These are phyloP conservation scores for Lithophane ornitopus DNA, from an alignment of 2,888 invertebrate species.

Conservation along the genomic window DNA sequence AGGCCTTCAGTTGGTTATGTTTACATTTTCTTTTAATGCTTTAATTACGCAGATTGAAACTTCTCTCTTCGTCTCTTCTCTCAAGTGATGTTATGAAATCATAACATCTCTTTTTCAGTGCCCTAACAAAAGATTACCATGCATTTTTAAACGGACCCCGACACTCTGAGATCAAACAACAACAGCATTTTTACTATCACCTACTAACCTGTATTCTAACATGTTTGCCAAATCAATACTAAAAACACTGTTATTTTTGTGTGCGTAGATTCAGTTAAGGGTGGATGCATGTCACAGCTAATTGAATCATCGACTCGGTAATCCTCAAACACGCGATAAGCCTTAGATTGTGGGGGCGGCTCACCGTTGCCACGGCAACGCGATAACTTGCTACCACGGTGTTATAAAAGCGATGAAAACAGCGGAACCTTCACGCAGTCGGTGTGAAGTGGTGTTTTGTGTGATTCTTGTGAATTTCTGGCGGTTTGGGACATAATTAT, in stretches of 20 bases:
- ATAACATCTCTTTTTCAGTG: background rate
- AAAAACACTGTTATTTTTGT: constrained; percentile 1
- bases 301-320: constrained; percentile 60
- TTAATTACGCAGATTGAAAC: background rate
- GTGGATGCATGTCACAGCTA: constrained; percentile 48
- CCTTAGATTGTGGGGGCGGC: constrained; percentile 61
- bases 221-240: constrained; percentile 10
- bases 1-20: background rate
- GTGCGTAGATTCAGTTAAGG: constrained; percentile 26
- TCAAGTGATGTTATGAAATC: no score
- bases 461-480: constrained; percentile 19
- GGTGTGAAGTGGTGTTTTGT: constrained; percentile 56
- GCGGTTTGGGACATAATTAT: constrained; percentile 22
- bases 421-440: constrained; percentile 50
- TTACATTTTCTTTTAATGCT: constrained; percentile 17
- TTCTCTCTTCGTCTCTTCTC: no score
- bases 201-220: background rate
- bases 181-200: background rate
- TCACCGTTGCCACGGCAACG: constrained; percentile 68
- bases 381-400: constrained; percentile 62
- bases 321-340: constrained; percentile 58
- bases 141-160: background rate
- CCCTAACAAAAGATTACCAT: background rate
- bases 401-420: constrained; percentile 60
- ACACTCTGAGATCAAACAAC: background rate